Percentiles rank a stretch among this genome's conserved stretches.
Evolutionary conservation across 2,797 vertebrate genomes (phyloP).

Genomic region (Siniperca obscura): DNA sequence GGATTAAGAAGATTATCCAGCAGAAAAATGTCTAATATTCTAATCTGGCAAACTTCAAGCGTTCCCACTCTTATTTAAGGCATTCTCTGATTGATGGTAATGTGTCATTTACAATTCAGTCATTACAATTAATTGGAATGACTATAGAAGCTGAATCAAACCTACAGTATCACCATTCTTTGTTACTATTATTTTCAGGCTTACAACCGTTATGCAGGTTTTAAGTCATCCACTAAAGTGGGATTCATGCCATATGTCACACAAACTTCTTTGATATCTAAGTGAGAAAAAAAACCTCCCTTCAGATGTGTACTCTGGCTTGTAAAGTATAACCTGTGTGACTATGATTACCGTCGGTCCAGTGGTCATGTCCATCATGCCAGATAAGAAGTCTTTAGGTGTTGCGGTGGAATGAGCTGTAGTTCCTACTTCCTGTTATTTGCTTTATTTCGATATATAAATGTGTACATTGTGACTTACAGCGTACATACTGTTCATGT

Average conservation of each 20-base stretch:
- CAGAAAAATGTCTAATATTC: constrained; percentile 68
- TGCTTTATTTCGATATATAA: constrained; percentile 40
- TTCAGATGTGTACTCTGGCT: constrained; percentile 17
- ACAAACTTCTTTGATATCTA: constrained; percentile 19
- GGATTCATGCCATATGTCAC: constrained; percentile 22
- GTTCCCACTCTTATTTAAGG: constrained; percentile 25
- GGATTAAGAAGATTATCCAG: constrained; percentile 75
- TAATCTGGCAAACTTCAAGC: constrained; percentile 56
- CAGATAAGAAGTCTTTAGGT: constrained; percentile 47
- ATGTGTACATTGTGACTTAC: constrained; percentile 56
- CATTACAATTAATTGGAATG: not conserved
- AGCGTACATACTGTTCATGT: constrained; percentile 22
- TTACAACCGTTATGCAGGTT: not conserved
- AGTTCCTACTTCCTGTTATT: constrained; percentile 70
- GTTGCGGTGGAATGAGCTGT: constrained; percentile 72
- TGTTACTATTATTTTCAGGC: not conserved
- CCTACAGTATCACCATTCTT: not conserved
- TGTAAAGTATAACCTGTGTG: constrained; percentile 19
- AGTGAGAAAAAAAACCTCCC: not conserved
- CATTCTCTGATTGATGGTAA: constrained; percentile 7
- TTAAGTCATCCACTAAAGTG: not conserved
- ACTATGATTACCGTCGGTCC: constrained; percentile 43
- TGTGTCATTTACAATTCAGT: not conserved
- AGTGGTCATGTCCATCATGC: constrained; percentile 15
- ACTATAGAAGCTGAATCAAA: not conserved